These are phyloP conservation scores for Mirounga angustirostris DNA, from an alignment of 2,113 vertebrate species.

Conservation along the genomic window DNA sequence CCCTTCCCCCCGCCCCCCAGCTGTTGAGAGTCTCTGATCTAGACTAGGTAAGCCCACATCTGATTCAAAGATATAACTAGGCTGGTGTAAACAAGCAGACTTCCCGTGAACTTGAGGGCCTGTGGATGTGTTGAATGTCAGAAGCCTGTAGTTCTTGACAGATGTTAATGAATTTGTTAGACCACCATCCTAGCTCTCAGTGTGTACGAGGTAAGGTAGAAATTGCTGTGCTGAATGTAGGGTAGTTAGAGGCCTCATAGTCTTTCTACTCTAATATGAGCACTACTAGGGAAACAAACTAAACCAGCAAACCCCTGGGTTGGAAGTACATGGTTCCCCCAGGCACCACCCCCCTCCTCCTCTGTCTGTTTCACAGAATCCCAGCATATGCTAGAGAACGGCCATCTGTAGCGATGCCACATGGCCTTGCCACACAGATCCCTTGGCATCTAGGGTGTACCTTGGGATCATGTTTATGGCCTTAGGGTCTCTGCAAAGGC, in stretches of 20 bases:
- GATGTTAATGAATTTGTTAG: background rate
- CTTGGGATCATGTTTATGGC: background rate
- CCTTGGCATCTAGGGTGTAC: background rate
- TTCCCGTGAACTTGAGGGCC: background rate
- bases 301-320: background rate
- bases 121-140: background rate
- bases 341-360: fast-evolving
- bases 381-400: background rate
- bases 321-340: background rate
- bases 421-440: background rate
- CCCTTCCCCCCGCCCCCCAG: too few relatives aligned
- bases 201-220: background rate
- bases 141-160: background rate
- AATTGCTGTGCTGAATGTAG: background rate
- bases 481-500: background rate
- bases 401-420: background rate
- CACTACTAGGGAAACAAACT: background rate
- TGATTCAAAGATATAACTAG: background rate
- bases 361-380: background rate
- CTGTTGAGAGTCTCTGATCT: background rate
- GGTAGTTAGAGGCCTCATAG: background rate
- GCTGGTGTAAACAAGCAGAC: background rate
- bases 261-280: background rate
- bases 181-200: background rate
- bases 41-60: background rate